Percentiles rank a stretch among this genome's conserved stretches.
These are phyloP conservation scores for Ischnus inquisitorius DNA, from an alignment of 2,888 invertebrate genomes.

Conservation along the genomic window DNA sequence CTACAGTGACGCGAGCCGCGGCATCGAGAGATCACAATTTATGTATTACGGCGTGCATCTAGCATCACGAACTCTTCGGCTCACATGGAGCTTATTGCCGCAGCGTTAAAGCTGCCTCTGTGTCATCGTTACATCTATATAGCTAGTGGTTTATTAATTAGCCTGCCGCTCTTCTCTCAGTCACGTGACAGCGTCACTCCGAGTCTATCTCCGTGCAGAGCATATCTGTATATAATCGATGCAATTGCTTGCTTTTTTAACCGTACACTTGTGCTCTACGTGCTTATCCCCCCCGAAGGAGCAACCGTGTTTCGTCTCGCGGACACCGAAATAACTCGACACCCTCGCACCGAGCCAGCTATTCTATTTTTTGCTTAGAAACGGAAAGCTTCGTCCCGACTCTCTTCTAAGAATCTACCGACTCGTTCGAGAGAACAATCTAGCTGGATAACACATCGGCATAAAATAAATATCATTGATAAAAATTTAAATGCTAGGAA, in stretches of 20 bases:
- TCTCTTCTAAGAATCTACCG: slow-evolving; percentile 27
- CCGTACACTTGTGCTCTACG: slow-evolving; percentile 17
- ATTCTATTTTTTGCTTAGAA: slow-evolving; percentile 68
- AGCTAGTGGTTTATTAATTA: slow-evolving; percentile 29
- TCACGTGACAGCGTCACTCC: background rate
- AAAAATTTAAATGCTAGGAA: background rate
- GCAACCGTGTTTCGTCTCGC: slow-evolving; percentile 43
- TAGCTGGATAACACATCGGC: background rate
- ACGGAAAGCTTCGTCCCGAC: slow-evolving; percentile 48
- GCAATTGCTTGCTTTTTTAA: background rate
- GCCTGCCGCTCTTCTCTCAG: background rate
- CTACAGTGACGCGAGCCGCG: slow-evolving; percentile 39
- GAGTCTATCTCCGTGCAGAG: background rate
- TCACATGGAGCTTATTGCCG: background rate
- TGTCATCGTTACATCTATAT: slow-evolving; percentile 27
- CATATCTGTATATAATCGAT: background rate
- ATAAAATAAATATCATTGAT: background rate
- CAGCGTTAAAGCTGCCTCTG: background rate
- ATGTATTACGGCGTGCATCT: slow-evolving; percentile 58
- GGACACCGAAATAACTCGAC: slow-evolving; percentile 66
- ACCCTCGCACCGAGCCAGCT: slow-evolving; percentile 67
- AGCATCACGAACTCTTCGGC: slow-evolving; percentile 49
- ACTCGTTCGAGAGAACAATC: background rate
- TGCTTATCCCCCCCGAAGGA: slow-evolving; percentile 10
- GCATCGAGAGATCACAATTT: slow-evolving; percentile 52